phyloP scores from a whole-genome alignment of 2,888 invertebrate genomes.

The Microctonus hyperodae region DNA sequence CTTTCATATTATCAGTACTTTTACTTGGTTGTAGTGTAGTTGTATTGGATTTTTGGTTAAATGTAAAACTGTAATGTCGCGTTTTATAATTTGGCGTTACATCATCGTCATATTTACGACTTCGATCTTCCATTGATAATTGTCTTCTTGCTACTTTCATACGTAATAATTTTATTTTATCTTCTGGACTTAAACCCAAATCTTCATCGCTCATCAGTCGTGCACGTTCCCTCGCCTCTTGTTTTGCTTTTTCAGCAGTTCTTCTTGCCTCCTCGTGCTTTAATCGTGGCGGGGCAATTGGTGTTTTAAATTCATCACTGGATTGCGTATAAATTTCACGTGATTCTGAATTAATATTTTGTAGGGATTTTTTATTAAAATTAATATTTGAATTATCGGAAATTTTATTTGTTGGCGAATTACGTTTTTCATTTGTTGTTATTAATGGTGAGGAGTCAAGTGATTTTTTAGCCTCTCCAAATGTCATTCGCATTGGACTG shows the following conservation, averaged over 20 bases:
- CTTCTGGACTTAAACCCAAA: slow-evolving; percentile 75
- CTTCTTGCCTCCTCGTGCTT: slow-evolving; percentile 64
- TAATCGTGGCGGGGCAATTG: slow-evolving; percentile 65
- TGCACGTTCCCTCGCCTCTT: slow-evolving; percentile 71
- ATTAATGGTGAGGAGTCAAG: slow-evolving; percentile 35
- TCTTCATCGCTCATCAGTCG: slow-evolving; percentile 77
- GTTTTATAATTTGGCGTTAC: slow-evolving; percentile 39
- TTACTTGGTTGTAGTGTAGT: slow-evolving; percentile 57
- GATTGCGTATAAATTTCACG: slow-evolving; percentile 36
- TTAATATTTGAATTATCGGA: slow-evolving; percentile 24
- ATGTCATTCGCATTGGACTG: slow-evolving; percentile 50
- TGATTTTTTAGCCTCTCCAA: slow-evolving; percentile 47
- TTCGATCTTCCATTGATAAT: slow-evolving; percentile 53
- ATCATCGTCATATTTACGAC: slow-evolving; percentile 43
- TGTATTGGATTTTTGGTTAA: slow-evolving; percentile 35
- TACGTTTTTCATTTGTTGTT: slow-evolving; percentile 6
- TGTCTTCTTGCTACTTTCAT: slow-evolving; percentile 61
- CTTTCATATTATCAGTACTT: slow-evolving; percentile 59
- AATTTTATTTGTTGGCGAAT: slow-evolving; percentile 18
- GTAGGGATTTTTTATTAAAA: slow-evolving; percentile 6
- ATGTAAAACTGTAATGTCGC: slow-evolving; percentile 48
- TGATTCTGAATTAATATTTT: slow-evolving; percentile 17
- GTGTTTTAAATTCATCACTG: slow-evolving; percentile 64
- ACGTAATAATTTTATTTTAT: slow-evolving; percentile 68
- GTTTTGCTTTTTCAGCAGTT: slow-evolving; percentile 69